phyloP scores from a whole-genome alignment of 2,113 vertebrate genomes.

The Dendrocopos noguchii region DNA sequence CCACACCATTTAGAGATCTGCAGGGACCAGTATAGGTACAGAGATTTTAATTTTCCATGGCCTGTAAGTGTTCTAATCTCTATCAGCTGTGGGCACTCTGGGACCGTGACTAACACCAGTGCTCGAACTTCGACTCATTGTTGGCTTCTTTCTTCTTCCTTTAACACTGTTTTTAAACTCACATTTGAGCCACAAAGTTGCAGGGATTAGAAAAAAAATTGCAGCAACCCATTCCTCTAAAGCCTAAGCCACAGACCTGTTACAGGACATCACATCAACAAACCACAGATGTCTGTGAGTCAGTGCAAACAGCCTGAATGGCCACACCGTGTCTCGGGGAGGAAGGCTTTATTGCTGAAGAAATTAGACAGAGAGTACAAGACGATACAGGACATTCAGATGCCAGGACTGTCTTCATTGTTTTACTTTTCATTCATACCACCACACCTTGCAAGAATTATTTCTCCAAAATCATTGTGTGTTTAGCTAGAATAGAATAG shows the following conservation, averaged over 20 bases:
- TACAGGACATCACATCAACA: not conserved
- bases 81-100: not conserved
- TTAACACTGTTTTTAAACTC: conserved; percentile 5
- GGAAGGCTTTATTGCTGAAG: not conserved
- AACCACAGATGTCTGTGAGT: not conserved
- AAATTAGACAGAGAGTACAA: not conserved
- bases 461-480: too few relatives aligned
- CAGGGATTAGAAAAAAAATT: not conserved
- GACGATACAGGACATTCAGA: not conserved
- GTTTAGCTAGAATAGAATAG: too few relatives aligned
- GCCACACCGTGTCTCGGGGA: not conserved
- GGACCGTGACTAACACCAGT: conserved; percentile 26
- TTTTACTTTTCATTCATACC: not conserved
- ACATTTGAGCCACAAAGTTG: not conserved
- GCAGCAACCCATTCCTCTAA: not conserved
- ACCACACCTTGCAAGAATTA: not conserved
- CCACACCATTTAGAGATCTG: conserved; percentile 56
- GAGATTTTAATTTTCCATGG: conserved; percentile 54
- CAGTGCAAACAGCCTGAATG: not conserved
- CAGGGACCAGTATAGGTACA: conserved; percentile 50
- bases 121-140: not conserved
- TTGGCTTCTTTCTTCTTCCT: conserved; percentile 8
- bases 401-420: not conserved
- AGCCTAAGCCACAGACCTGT: not conserved
- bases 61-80: conserved; percentile 32